These are phyloP conservation scores for Campoletis raptor DNA, from an alignment of 2,888 invertebrate species.

Conservation along the genomic window DNA sequence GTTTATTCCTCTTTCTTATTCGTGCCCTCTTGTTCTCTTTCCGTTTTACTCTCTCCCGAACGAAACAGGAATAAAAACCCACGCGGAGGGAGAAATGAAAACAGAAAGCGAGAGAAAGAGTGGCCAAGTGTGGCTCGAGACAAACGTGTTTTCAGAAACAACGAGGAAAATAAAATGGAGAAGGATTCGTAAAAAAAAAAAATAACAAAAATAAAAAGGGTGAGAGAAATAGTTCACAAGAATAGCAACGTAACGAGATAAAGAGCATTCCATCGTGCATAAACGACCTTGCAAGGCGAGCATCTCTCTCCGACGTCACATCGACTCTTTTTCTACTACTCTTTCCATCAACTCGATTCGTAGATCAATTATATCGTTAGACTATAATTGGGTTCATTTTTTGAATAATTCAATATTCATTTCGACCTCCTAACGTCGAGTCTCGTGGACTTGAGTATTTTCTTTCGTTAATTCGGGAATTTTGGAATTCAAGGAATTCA, in stretches of 20 bases:
- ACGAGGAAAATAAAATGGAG: conserved; percentile 44
- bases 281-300: conserved; percentile 67
- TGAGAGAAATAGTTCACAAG: conserved; percentile 45
- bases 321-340: conserved; percentile 14
- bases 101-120: conserved; percentile 59
- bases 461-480: background rate
- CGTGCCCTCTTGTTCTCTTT: background rate
- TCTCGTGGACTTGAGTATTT: background rate
- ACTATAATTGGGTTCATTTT: background rate
- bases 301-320: conserved; percentile 40
- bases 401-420: background rate
- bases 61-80: conserved; percentile 48
- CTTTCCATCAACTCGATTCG: conserved; percentile 4
- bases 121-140: conserved; percentile 28
- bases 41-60: background rate
- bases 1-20: background rate
- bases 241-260: conserved; percentile 60
- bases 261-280: conserved; percentile 53
- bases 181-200: conserved; percentile 40
- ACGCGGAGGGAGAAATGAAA: conserved; percentile 64
- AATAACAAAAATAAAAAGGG: conserved; percentile 24
- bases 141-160: conserved; percentile 55
- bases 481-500: background rate
- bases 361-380: background rate
- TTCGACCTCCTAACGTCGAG: background rate